These are phyloP conservation scores for Perdita meconis DNA, from an alignment of 2,888 invertebrate genomes.

Conservation along the genomic window DNA sequence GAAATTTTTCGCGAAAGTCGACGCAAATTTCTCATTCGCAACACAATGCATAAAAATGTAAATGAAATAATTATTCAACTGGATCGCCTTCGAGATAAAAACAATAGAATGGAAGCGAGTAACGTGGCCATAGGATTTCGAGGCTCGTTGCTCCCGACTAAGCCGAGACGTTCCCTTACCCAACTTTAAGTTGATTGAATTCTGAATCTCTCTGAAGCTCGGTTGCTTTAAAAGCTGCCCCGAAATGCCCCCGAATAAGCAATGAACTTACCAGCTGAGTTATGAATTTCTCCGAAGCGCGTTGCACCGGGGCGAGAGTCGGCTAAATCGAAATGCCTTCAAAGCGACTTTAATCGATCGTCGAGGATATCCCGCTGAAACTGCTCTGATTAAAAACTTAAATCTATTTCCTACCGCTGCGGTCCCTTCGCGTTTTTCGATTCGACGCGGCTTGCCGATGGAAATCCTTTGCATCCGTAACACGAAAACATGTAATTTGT, in stretches of 20 bases:
- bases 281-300: constrained; percentile 12
- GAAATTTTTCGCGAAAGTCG: too few species aligned
- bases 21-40: too few species aligned
- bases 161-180: not conserved
- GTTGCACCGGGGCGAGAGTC: not conserved
- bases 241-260: not conserved
- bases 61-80: too few species aligned
- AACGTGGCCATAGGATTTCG: not conserved
- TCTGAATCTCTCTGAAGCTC: not conserved
- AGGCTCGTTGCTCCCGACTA: not conserved
- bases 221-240: not conserved
- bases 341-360: constrained; percentile 1
- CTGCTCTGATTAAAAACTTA: not conserved
- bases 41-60: too few species aligned
- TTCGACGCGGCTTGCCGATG: not conserved
- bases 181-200: not conserved
- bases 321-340: not conserved
- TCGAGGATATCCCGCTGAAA: not conserved
- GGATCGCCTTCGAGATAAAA: too few species aligned
- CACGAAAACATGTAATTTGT: too few species aligned
- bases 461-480: too few species aligned
- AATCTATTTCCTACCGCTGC: not conserved
- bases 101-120: not conserved
- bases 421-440: not conserved
- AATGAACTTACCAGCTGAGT: constrained; percentile 4